These are phyloP conservation scores for Tethya wilhelma DNA, from an alignment of 37 sponge, comb jelly and placozoan genomes.

Conservation along the genomic window DNA sequence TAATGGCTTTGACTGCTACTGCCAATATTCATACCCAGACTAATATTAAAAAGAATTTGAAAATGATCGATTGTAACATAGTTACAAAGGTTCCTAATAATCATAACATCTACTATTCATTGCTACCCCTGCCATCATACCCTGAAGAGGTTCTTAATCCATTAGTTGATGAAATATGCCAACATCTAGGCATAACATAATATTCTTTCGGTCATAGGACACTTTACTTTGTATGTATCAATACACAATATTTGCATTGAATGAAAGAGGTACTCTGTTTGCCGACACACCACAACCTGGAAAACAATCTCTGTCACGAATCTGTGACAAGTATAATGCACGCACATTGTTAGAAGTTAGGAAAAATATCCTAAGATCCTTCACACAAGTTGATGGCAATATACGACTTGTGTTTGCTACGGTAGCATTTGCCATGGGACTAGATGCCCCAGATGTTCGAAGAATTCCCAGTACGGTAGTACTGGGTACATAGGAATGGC, in stretches of 20 bases:
- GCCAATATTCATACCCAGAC: constrained; percentile 11
- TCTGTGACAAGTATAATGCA: constrained; percentile 27
- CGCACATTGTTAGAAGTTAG: constrained; percentile 15
- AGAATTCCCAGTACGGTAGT: too few relatives aligned
- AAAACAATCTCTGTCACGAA: neutral
- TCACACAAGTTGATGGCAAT: constrained; percentile 19
- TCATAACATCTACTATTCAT: constrained; percentile 9
- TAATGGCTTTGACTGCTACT: constrained; percentile 67
- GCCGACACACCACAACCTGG: neutral
- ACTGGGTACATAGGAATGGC: too few relatives aligned
- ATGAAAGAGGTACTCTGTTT: neutral
- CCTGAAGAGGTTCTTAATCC: constrained; percentile 12
- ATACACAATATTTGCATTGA: neutral
- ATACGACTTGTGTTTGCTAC: constrained; percentile 47
- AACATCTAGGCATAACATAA: neutral
- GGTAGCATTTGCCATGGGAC: constrained; percentile 68
- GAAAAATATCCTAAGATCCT: constrained; percentile 27
- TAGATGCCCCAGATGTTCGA: constrained; percentile 50
- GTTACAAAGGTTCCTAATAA: constrained; percentile 34
- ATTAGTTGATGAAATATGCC: constrained; percentile 9
- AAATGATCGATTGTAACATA: constrained; percentile 3
- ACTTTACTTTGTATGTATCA: constrained; percentile 3
- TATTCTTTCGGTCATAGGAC: constrained; percentile 27
- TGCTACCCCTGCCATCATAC: neutral
- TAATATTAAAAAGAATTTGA: constrained; percentile 11